Evolutionary conservation across 2,888 invertebrate species (phyloP).

Genomic region (Seira ritae): DNA sequence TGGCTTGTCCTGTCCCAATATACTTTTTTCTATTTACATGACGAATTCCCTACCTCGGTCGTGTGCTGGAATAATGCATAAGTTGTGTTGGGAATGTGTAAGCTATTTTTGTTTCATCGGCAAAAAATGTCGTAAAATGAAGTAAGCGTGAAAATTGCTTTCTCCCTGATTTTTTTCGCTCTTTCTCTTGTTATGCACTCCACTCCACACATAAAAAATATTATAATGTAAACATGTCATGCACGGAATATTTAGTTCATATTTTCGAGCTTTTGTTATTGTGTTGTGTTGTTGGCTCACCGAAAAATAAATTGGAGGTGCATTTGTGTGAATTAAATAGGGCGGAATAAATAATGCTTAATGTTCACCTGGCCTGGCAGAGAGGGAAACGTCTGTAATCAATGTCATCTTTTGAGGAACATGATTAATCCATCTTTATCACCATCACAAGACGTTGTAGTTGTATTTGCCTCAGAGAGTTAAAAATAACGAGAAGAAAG

Average conservation of each 20-base stretch:
- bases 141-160: constrained; percentile 14
- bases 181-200: background rate
- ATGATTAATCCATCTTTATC: constrained; percentile 10
- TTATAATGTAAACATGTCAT: constrained; percentile 15
- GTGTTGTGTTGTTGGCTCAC: background rate
- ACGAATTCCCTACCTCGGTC: background rate
- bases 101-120: background rate
- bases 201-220: background rate
- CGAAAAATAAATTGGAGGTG: background rate
- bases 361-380: background rate
- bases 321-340: constrained; percentile 2
- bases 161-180: background rate
- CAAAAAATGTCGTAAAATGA: constrained; percentile 8
- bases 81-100: background rate
- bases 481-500: no score
- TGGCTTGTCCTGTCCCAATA: no score
- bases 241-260: background rate
- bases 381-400: background rate
- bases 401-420: background rate
- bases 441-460: no score
- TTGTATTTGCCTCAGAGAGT: no score
- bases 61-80: background rate
- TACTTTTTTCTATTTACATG: background rate
- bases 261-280: no score
- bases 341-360: constrained; percentile 11